Base-by-base conservation (phyloP, 2,888 invertebrate genomes). In the Lithosia quadra region DNA sequence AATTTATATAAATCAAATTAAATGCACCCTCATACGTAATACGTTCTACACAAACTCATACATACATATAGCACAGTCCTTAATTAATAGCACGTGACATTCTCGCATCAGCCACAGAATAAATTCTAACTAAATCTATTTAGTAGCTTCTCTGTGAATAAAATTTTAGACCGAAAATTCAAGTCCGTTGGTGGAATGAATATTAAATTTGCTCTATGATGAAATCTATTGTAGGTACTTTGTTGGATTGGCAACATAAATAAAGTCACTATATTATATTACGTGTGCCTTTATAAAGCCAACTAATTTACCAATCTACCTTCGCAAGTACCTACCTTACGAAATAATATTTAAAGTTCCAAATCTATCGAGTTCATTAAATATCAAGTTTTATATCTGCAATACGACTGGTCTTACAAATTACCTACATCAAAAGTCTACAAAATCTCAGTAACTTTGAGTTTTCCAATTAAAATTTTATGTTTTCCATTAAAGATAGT, bases 401-500 rank as follows among this genome's bases (percentile, higher is more conserved):
- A 56, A 8, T 22, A 24, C 24, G 21, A 56, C 28, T 33, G 13
- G 15, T 22, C 58, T 28, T 24, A 28, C 5, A 28, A 28, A 0
- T 43, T 13, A 43, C 2, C 18, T 7, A 39, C 28, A 43, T 24
- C 24, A 62, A 33, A 22, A 28, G 13, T 18, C 28, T 28, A 9
- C 22, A 60, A 60, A 22, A 39, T 62, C 33, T 34, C 28, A 1
- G n/a, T 62, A 53, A 22, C 18, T 55, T 62, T 53, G 15, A 34
- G 21, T 18, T 34, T 22, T 34, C 33, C 15, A 63, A 63, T 63
- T 63, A 11, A 63, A 53, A 63, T 53, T 53, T 53, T 24, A 63
- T 34, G 4, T 34, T 63, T n/a, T 62, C 28, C n/a, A 49, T 62
- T 28, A 33, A 49, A 43, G 28, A 62, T 43, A 18, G 28, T 28